Evolutionary conservation across 2,113 vertebrate genomes (phyloP), one percentile per base, ranked within the genome.

Genomic region (Nycticryphes semicollaris): DNA sequence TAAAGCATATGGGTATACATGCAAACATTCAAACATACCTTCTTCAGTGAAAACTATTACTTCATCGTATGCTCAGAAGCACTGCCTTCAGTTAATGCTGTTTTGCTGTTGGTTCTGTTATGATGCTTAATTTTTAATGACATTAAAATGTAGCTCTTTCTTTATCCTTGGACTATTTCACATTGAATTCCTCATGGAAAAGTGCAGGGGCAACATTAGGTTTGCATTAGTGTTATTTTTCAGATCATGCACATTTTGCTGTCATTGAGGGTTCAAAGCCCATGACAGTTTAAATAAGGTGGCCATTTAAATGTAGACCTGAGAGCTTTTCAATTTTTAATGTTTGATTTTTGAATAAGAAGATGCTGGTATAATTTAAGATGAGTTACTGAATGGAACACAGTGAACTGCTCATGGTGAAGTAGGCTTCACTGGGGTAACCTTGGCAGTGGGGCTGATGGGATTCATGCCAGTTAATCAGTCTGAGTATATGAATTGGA

Each of bases 101-200:
- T 94, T 93, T 96, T 97, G 80, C 79, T 97, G 64, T 92, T 91
- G 74, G 56, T 94, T 91, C 90, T 91, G 47, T 89, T 90, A 64
- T 54, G 33, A 85, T 91, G 85, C 75, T 95, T 96, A 96, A 91
- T 94, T 96, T 96, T 97, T 97, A 94, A 95, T 96, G 92, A 87
- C 79, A 93, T 82, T 94, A 88, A 96, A 97, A 94, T 89, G 41
- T 93, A 85, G 60, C 51, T 56, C 75, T 77, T 89, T 19, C 84
- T 93, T 93, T 94, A 74, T 95, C 92, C 62, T 68, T 94, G 74
- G 78, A 56, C 83, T 89, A 27, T 88, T 96, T 94, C 91, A 79
- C 81, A 94, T 79, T 84, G 68, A 84, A 81, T 95, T 96, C 87
- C 90, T 92, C 69, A 59, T 95, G 95, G 95, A 96, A 76, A 43